These are phyloP conservation scores for Eufriesea mexicana DNA, from an alignment of 1,140 invertebrate species.

Conservation along the genomic window DNA sequence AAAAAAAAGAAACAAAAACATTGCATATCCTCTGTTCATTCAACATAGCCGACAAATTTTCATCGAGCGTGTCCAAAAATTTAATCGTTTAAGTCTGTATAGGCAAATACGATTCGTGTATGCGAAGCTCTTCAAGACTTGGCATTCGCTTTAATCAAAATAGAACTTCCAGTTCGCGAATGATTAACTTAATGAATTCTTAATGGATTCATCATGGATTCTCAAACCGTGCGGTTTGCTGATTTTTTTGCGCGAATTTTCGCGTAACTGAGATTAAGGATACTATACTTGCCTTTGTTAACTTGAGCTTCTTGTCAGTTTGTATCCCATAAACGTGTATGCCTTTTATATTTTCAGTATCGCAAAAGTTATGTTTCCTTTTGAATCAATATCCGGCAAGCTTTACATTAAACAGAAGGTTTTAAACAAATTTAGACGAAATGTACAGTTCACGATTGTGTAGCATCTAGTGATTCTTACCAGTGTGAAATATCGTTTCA, in stretches of 20 bases:
- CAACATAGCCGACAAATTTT: slow-evolving; percentile 69
- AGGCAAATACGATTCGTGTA: slow-evolving; percentile 49
- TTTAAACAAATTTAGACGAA: not conserved
- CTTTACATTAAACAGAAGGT: not conserved
- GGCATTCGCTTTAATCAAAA: slow-evolving; percentile 71
- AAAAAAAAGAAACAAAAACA: slow-evolving; percentile 46
- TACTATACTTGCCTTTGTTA: not conserved
- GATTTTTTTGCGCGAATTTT: slow-evolving; percentile 60
- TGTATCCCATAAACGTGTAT: not conserved
- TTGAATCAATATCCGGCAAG: not conserved
- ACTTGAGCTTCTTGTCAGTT: not conserved
- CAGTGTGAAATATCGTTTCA: not conserved
- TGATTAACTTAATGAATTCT: slow-evolving; percentile 53
- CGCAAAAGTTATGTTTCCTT: not conserved
- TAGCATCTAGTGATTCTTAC: not conserved
- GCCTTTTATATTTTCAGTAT: not conserved
- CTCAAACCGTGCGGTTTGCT: slow-evolving; percentile 51
- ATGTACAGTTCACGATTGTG: not conserved
- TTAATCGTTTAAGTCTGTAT: slow-evolving; percentile 62
- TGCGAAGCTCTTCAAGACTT: slow-evolving; percentile 40
- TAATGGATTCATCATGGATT: slow-evolving; percentile 20
- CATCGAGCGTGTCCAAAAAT: slow-evolving; percentile 67
- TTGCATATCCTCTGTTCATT: slow-evolving; percentile 80
- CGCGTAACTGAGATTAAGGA: not conserved
- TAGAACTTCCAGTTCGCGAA: slow-evolving; percentile 24